Base-by-base conservation (phyloP, 2,888 invertebrate species). In the Mesodorylaimus sp. region DNA sequence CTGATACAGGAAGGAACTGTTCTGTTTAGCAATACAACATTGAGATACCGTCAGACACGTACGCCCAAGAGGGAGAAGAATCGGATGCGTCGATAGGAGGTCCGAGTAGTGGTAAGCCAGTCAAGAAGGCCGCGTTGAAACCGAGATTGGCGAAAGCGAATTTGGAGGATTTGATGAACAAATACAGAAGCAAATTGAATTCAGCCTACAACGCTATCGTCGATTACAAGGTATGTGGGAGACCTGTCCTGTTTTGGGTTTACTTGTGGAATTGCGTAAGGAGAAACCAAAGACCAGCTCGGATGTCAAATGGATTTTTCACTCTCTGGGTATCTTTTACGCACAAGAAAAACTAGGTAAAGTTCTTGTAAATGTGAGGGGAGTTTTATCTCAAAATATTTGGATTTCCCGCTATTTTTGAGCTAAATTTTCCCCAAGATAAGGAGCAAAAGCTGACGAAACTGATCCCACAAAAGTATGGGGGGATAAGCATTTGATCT, bases 141-240 rank as follows among this genome's bases (percentile, higher is more conserved):
- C 7, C 10, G 19, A 41, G 19, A 21, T 10, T 21, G 41, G 41
- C 7, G 21, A 41, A 41, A 21, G 7, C 7, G 10, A 43, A 32
- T 2, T 23, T 63, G 54, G 56, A 66, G 56, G 57, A 65, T 56
- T 55, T 60, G 58, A 54, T 57, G 47, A 41, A 52, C 13, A 52
- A 57, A 2, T 62, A 57, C 50, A 50, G 54, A 65, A 83, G 81
- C 66, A 78, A 84, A 61, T 75, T 91, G 16, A 79, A 83, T 63
- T 74, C 76, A 49, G 74, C 95, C 48, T 85, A 85, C 58, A 85
- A 67, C 49, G 59, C 66, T 24, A 61, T 72, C n/a, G 60, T 62
- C 59, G 68, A 70, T 50, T 68, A 64, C 56, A 61, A 62, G 53
- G 70, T 70, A 52, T 58, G 62, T 56, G 19, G 13, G 42, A 27